Evolutionary conservation across 2,113 vertebrate genomes (phyloP), one percentile per base, ranked within the genome.

Genomic region (Apaloderma vittatum): DNA sequence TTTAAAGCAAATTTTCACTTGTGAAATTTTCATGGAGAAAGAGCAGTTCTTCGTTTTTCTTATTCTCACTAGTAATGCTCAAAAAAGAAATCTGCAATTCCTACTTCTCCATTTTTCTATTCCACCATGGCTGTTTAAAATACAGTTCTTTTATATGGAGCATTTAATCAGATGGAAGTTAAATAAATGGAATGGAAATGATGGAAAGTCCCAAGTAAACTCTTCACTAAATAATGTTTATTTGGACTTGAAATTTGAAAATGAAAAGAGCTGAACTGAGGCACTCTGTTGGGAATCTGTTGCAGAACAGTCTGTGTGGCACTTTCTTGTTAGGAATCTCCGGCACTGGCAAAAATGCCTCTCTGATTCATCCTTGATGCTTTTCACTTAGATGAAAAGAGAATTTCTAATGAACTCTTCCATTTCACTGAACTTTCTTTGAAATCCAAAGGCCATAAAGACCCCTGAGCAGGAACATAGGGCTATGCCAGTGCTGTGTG

Each of bases 51-150:
- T 91, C 84, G 68, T 18, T 84, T 73, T 89, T 46, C 45, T 77
- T 85, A 13, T 14, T 91, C 63, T 27, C 36, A 55, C 7, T 26
- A 74, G 3, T 54, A 89, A 82, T 11, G 17, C 54, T 62, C 93
- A 86, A 95, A 93, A 40, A 89, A 84, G 19, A 86, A 66, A 94
- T 32, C 54, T 61, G 40, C 61, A 93, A 46, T 48, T 81, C 94
- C 68, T 29, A 58, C 36, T 82, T 89, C 48, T 55, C 36, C 51
- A 12, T 34, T 32, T 85, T 91, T 83, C 75, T 36, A 57, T 32
- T 74, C 18, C 76, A 77, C 51, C 37, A 83, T 82, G 29, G 32
- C 10, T 62, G 46, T 48, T 52, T 40, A 67, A 86, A 71, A 68
- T 61, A 74, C 8, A 70, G 40, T 46, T 65, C 16, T 80, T 66